Evolutionary conservation across 2,888 invertebrate genomes (phyloP).

Genomic region (Idaea straminata): DNA sequence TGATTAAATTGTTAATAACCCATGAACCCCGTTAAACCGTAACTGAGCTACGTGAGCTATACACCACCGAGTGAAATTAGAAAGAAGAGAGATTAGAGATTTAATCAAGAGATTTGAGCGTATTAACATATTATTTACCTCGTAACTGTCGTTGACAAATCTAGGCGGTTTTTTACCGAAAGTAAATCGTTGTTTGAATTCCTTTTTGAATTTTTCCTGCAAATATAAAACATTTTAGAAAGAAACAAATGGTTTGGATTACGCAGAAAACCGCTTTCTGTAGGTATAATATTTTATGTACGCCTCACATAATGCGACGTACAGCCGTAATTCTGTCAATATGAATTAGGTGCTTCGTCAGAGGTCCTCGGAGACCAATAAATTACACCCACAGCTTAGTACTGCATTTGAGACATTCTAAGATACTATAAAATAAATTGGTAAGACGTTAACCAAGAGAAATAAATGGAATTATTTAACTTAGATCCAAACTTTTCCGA

Average conservation of each 20-base stretch:
- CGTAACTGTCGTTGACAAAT: conserved; percentile 71
- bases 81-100: background rate
- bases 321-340: conserved; percentile 23
- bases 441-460: background rate
- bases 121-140: conserved; percentile 42
- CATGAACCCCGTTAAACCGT: too few species aligned
- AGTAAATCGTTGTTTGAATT: conserved; percentile 86
- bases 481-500: background rate
- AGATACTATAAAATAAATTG: conserved; percentile 6
- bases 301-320: background rate
- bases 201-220: conserved; percentile 89
- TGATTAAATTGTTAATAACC: too few species aligned
- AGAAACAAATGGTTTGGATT: conserved; percentile 13
- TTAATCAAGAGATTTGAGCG: background rate
- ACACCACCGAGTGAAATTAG: conserved; percentile 5
- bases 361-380: conserved; percentile 17
- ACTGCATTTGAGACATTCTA: conserved; percentile 11
- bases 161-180: conserved; percentile 72
- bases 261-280: background rate
- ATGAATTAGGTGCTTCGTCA: conserved; percentile 16
- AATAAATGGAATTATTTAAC: too few species aligned
- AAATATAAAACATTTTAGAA: conserved; percentile 33
- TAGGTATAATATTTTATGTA: background rate
- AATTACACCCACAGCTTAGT: conserved; percentile 17
- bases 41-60: too few species aligned